phyloP scores from a whole-genome alignment of 2,888 invertebrate genomes.

The Drosophila algonquin region DNA sequence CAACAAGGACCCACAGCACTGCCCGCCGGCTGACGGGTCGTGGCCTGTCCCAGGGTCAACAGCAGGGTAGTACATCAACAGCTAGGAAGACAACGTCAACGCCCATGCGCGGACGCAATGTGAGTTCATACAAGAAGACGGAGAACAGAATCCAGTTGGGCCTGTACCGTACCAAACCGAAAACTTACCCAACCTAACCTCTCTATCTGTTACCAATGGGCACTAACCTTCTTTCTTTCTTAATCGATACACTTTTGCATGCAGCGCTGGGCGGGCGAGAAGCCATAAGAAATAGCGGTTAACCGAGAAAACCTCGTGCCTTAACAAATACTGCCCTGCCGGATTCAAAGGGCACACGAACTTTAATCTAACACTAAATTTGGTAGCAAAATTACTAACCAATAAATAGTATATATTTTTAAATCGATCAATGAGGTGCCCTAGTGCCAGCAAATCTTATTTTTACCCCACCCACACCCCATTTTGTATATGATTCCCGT shows the following conservation, averaged over 20 bases:
- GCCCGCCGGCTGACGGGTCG: slow-evolving; percentile 2
- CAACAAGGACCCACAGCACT: slow-evolving; percentile 8
- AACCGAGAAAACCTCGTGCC: slow-evolving; percentile 54
- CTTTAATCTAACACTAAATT: slow-evolving; percentile 5
- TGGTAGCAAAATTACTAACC: slow-evolving; percentile 5
- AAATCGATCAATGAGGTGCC: not conserved
- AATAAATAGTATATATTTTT: not conserved
- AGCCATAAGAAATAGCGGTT: slow-evolving; percentile 34
- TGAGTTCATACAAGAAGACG: slow-evolving; percentile 4
- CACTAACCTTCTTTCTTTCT: not conserved
- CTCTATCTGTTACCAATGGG: not conserved
- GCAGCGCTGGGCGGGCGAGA: slow-evolving; percentile 60
- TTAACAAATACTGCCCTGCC: slow-evolving; percentile 40
- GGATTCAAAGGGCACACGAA: slow-evolving; percentile 24
- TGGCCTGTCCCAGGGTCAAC: not conserved
- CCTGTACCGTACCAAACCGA: not conserved
- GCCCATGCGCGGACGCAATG: slow-evolving; percentile 1
- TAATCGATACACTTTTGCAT: slow-evolving; percentile 7
- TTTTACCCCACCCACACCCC: not conserved
- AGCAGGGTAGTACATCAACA: not conserved
- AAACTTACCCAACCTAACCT: not conserved
- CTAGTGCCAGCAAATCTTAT: not conserved
- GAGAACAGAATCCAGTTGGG: not conserved
- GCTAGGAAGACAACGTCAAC: slow-evolving; percentile 2
- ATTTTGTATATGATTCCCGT: slow-evolving; percentile 29